These are phyloP conservation scores for Acanthaster planci DNA, from an alignment of 35 echinoderm and acorn worm species.

Conservation along the genomic window DNA sequence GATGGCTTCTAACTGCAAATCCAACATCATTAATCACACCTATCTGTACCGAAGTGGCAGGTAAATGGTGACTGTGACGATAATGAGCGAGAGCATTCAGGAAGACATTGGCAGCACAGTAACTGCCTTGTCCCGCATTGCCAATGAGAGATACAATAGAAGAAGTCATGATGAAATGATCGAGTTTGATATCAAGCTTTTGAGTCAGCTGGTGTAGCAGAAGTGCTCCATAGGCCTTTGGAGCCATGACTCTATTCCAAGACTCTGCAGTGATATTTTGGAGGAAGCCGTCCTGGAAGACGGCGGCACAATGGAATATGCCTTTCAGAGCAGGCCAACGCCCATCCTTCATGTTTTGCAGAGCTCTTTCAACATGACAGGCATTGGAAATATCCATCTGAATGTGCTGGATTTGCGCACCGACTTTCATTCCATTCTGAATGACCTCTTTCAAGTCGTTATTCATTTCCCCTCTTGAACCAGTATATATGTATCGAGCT, in stretches of 20 bases:
- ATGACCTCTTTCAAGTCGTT: neutral
- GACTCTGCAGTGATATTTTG: slow-evolving; percentile 9
- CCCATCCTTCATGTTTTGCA: slow-evolving; percentile 23
- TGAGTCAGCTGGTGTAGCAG: slow-evolving; percentile 54
- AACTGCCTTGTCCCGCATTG: slow-evolving; percentile 67
- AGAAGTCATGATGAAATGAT: slow-evolving; percentile 62
- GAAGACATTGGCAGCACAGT: slow-evolving; percentile 68
- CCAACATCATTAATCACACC: slow-evolving; percentile 55
- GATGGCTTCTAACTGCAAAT: slow-evolving; percentile 42
- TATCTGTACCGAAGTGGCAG: slow-evolving; percentile 51
- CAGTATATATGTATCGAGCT: slow-evolving; percentile 33
- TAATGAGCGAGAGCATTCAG: slow-evolving; percentile 38
- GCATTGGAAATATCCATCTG: slow-evolving; percentile 29
- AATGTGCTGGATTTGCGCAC: slow-evolving; percentile 24
- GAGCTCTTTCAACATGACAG: neutral
- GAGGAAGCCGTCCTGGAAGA: slow-evolving; percentile 43
- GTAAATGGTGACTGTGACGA: slow-evolving; percentile 25
- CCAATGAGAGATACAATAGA: slow-evolving; percentile 57
- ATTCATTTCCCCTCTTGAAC: slow-evolving; percentile 21
- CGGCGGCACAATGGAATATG: slow-evolving; percentile 69
- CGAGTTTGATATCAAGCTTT: slow-evolving; percentile 42
- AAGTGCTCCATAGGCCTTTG: slow-evolving; percentile 66
- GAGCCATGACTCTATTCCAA: slow-evolving; percentile 52
- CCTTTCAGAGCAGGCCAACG: slow-evolving; percentile 18
- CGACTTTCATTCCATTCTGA: neutral